A percentile compares a stretch with the other conserved stretches of the same genome.
phyloP scores from a whole-genome alignment of 2,797 vertebrate species.

The Notolabrus celidotus region DNA sequence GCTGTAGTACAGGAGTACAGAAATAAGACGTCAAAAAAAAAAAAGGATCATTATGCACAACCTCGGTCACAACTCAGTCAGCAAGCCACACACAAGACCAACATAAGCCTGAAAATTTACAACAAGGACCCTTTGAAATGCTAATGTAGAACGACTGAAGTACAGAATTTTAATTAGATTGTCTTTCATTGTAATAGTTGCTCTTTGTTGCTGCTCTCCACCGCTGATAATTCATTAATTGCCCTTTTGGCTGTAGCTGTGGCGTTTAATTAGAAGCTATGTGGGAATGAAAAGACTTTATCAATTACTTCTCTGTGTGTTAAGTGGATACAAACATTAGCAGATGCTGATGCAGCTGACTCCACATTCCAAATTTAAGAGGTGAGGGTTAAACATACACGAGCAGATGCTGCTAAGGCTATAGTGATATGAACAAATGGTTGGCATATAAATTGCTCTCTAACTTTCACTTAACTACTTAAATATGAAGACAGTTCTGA shows the following conservation, averaged over 20 bases:
- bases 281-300: conserved; percentile 51
- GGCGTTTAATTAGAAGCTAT: conserved; percentile 65
- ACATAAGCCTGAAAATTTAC: conserved; percentile 24
- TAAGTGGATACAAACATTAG: conserved; percentile 42
- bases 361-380: conserved; percentile 7
- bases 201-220: conserved; percentile 54
- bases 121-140: conserved; percentile 55
- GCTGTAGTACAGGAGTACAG: background rate
- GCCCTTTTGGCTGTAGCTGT: conserved; percentile 59
- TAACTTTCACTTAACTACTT: background rate
- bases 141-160: conserved; percentile 41
- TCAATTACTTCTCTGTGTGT: conserved; percentile 42
- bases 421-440: background rate
- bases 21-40: conserved; percentile 5
- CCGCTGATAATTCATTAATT: conserved; percentile 65
- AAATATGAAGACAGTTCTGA: background rate
- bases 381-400: conserved; percentile 25
- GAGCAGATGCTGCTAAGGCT: background rate
- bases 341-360: conserved; percentile 24
- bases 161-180: conserved; percentile 65
- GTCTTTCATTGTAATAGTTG: conserved; percentile 61
- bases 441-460: background rate
- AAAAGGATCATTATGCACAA: conserved; percentile 10
- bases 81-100: conserved; percentile 14
- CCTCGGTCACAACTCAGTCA: conserved; percentile 34